Evolutionary conservation across 1,140 invertebrate genomes (phyloP).

Genomic region (Ptiloglossa arizonensis): DNA sequence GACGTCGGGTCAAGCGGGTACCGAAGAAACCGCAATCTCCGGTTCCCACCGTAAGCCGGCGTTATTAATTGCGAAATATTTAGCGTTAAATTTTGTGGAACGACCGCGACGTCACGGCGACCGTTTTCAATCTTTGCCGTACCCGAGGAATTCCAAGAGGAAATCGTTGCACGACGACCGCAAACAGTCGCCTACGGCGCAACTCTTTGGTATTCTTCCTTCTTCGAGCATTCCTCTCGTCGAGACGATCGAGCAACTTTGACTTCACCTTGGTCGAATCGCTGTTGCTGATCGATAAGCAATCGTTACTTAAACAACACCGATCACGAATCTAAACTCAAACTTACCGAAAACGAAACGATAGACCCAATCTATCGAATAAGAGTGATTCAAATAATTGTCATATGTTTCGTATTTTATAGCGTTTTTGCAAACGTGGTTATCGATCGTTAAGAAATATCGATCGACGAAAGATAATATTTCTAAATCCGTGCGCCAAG

Average conservation of each 20-base stretch:
- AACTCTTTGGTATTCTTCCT: background rate
- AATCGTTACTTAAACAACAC: too few relatives aligned
- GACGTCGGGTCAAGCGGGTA: constrained; percentile 63
- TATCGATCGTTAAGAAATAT: too few relatives aligned
- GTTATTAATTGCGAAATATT: constrained; percentile 79
- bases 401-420: too few relatives aligned
- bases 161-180: constrained; percentile 49
- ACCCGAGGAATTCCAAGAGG: constrained; percentile 25
- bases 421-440: too few relatives aligned
- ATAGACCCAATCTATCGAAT: too few relatives aligned
- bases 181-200: constrained; percentile 42
- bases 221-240: background rate
- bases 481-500: too few relatives aligned
- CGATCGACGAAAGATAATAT: too few relatives aligned
- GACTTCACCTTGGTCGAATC: background rate
- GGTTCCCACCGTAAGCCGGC: constrained; percentile 73
- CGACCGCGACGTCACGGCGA: constrained; percentile 54
- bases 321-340: too few relatives aligned
- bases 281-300: too few relatives aligned
- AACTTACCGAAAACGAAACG: too few relatives aligned
- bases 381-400: too few relatives aligned
- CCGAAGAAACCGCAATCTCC: constrained; percentile 77
- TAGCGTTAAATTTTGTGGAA: constrained; percentile 79
- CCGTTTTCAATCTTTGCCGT: constrained; percentile 29
- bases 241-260: background rate